phyloP scores from a whole-genome alignment of 2,113 vertebrate species.

The Charina bottae region DNA sequence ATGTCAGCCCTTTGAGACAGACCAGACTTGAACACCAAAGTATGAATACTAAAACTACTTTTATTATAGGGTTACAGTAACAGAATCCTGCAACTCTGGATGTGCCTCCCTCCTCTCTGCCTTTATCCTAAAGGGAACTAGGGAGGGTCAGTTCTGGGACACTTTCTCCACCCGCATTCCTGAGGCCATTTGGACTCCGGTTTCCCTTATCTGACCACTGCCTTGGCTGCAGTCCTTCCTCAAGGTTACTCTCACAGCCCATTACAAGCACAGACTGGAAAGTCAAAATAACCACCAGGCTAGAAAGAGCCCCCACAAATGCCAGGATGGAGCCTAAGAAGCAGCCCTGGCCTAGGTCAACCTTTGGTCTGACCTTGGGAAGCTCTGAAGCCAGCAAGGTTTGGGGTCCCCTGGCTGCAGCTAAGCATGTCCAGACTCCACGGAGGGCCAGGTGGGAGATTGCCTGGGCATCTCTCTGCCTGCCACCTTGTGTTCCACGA shows the following conservation, averaged over 20 bases:
- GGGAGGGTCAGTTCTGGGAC: neutral
- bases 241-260: neutral
- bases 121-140: neutral
- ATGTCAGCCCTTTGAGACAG: neutral
- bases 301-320: neutral
- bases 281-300: neutral
- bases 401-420: neutral
- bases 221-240: neutral
- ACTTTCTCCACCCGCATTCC: neutral
- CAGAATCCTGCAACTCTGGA: neutral
- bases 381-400: neutral
- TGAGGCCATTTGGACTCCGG: neutral
- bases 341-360: neutral
- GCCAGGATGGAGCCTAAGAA: neutral
- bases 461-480: neutral
- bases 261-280: neutral
- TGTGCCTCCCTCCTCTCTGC: neutral
- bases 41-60: neutral
- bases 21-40: neutral
- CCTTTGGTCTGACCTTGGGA: neutral
- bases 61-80: neutral
- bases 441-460: neutral
- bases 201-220: neutral
- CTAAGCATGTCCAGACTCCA: neutral
- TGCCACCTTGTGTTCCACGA: neutral